These are phyloP conservation scores for Ellobius talpinus DNA, from an alignment of 2,113 vertebrate species.

Conservation along the genomic window DNA sequence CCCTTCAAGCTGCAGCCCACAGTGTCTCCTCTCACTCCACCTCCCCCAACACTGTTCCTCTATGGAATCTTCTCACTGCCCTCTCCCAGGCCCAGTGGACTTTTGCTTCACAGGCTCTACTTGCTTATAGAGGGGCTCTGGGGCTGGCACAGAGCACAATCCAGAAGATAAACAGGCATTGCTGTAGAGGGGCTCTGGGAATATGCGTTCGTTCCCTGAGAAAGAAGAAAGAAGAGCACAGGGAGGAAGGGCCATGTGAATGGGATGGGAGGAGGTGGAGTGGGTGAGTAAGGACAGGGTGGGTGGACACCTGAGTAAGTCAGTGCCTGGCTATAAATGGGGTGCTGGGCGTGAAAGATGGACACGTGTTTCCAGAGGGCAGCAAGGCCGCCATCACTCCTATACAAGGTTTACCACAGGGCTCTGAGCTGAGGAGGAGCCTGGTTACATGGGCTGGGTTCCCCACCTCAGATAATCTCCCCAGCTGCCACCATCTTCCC, in stretches of 20 bases:
- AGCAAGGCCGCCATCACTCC: background rate
- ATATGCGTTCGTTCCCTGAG: background rate
- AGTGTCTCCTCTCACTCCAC: background rate
- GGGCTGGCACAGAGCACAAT: accelerated
- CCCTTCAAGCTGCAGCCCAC: accelerated
- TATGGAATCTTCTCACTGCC: background rate
- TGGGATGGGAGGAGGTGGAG: too few species aligned
- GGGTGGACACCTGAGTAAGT: background rate
- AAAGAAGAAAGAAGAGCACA: background rate
- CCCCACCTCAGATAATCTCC: background rate
- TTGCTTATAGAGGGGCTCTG: background rate
- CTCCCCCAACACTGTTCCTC: background rate
- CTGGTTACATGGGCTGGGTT: background rate
- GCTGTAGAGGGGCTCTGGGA: background rate
- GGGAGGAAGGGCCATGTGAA: background rate
- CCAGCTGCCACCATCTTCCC: background rate
- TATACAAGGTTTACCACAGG: background rate
- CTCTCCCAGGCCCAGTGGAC: background rate
- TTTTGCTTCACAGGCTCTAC: background rate
- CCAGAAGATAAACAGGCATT: background rate
- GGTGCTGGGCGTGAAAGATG: background rate
- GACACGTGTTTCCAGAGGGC: background rate
- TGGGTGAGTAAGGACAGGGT: background rate
- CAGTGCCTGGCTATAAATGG: background rate
- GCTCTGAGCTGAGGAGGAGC: background rate